A percentile compares a stretch with the other conserved stretches of the same genome.
Conservation (phyloP, 1,140 invertebrate genomes). For the Microplitis mediator region DNA sequence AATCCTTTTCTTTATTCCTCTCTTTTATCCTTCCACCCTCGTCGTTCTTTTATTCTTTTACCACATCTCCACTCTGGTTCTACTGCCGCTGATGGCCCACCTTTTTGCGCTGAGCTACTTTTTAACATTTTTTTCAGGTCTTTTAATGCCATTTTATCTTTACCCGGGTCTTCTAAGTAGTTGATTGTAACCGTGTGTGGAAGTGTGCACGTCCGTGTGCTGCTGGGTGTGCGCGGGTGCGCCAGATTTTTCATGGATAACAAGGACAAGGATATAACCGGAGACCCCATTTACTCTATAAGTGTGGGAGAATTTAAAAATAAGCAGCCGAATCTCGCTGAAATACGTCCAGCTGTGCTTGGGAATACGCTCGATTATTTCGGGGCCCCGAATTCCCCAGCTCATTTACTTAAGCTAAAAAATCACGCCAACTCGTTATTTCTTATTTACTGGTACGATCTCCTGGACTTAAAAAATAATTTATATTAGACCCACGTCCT, state of each 20-base stretch:
- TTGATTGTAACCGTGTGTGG: not conserved
- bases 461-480: not conserved
- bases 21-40: not conserved
- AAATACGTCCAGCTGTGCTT: conserved; percentile 22
- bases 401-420: not conserved
- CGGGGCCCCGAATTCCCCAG: not conserved
- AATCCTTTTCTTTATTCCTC: conserved; percentile 23
- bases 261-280: conserved; percentile 17
- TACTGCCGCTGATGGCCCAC: not conserved
- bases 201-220: conserved; percentile 5
- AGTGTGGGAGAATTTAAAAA: conserved; percentile 19
- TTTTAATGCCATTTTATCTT: conserved; percentile 38
- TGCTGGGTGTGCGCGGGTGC: conserved; percentile 48
- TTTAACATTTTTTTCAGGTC: conserved; percentile 30
- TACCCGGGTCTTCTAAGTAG: not conserved
- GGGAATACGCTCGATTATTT: not conserved
- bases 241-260: conserved; percentile 51
- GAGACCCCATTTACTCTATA: not conserved
- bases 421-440: conserved; percentile 23
- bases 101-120: not conserved
- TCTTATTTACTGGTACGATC: not conserved
- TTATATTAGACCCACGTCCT: no score
- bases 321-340: not conserved
- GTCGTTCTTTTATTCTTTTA: conserved; percentile 17
- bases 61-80: not conserved